A percentile compares a stretch with the other conserved stretches of the same genome.
These are phyloP conservation scores for Mormyrops boulengeri DNA, from an alignment of 2,797 vertebrate genomes.

Conservation along the genomic window DNA sequence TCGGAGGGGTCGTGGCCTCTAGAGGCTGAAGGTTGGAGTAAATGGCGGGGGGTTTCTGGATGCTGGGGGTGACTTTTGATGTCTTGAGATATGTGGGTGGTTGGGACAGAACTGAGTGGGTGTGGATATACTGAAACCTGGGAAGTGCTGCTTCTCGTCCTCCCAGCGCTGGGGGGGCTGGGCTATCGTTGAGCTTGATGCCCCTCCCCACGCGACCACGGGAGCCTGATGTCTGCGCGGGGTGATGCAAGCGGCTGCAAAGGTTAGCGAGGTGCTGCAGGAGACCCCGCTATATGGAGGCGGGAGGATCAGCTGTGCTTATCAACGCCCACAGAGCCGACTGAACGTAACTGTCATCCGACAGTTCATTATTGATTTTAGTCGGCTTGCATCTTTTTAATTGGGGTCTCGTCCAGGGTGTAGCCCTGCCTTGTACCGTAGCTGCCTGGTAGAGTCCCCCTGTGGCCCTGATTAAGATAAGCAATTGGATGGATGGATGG, in stretches of 20 bases:
- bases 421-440: background rate
- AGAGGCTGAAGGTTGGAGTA: background rate
- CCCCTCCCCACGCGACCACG: background rate
- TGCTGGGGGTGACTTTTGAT: background rate
- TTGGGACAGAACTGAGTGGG: background rate
- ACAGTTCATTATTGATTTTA: background rate
- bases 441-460: background rate
- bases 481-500: background rate
- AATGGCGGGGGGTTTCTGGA: background rate
- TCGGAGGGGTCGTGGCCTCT: background rate
- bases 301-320: background rate
- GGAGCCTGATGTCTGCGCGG: background rate
- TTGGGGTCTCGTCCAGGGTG: background rate
- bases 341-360: background rate
- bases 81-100: background rate
- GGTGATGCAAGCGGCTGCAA: slow-evolving; percentile 6
- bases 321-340: background rate
- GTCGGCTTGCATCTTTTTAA: background rate
- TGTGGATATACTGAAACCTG: background rate
- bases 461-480: background rate
- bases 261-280: background rate
- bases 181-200: background rate
- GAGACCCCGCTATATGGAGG: background rate
- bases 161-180: background rate
- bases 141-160: background rate